Conservation (phyloP, 2,888 invertebrate genomes). For the Meghimatium bilineatum region DNA sequence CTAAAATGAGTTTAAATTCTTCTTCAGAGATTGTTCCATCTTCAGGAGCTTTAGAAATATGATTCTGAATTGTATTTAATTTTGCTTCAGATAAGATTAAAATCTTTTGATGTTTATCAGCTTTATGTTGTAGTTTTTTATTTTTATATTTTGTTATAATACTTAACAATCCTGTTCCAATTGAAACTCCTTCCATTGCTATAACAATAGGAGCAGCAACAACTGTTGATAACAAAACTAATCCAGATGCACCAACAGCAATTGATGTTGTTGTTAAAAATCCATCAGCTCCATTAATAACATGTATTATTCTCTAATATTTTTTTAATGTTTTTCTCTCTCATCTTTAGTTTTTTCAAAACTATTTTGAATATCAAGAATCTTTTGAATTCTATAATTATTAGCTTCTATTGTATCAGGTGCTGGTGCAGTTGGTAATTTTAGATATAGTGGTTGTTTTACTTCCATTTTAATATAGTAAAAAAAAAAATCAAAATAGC, state of each 20-base stretch:
- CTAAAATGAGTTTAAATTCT: conserved; percentile 29
- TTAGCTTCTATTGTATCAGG: conserved; percentile 6
- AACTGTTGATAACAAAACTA: not conserved
- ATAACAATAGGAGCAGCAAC: conserved; percentile 6
- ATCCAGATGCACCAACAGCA: not conserved
- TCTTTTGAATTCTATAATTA: conserved; percentile 26
- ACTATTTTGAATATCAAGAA: conserved; percentile 21
- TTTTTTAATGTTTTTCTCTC: conserved; percentile 16
- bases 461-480: not conserved
- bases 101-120: conserved; percentile 18
- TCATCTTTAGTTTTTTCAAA: conserved; percentile 20
- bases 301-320: not conserved
- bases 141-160: conserved; percentile 14
- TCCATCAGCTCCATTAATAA: not conserved
- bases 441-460: not conserved
- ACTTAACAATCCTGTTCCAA: not conserved
- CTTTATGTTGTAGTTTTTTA: conserved; percentile 29
- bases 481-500: too few species aligned
- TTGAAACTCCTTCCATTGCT: not conserved
- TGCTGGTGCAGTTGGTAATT: not conserved
- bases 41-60: conserved; percentile 20
- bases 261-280: conserved; percentile 14
- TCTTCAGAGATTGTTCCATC: conserved; percentile 16
- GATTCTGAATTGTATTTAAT: conserved; percentile 14
- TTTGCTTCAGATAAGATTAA: conserved; percentile 15